A percentile compares a stretch with the other conserved stretches of the same genome.
phyloP scores from a whole-genome alignment of 2,113 vertebrate species.

The Peromyscus polionotus region DNA sequence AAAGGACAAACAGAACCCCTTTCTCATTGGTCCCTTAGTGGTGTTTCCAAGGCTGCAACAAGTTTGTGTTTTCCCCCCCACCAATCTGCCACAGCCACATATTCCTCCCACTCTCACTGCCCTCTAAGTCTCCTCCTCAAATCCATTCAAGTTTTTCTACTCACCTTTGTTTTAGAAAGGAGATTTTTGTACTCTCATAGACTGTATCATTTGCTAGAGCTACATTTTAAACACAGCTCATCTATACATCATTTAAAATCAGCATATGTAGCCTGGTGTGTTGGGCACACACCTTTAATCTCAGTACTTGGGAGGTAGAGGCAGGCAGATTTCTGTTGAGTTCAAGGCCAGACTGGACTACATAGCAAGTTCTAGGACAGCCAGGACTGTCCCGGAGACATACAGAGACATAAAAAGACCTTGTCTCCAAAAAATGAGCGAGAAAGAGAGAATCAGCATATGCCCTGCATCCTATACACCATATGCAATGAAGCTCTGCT shows the following conservation, averaged over 20 bases:
- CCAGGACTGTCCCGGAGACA: background rate
- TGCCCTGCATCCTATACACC: background rate
- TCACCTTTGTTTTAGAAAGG: slow-evolving; percentile 1
- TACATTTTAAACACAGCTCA: slow-evolving; percentile 35
- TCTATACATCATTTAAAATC: slow-evolving; percentile 14
- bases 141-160: background rate
- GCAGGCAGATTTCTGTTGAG: background rate
- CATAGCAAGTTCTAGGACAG: background rate
- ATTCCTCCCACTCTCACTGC: background rate
- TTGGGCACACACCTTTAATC: background rate
- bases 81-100: background rate
- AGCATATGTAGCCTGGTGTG: background rate
- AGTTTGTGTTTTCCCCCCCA: background rate
- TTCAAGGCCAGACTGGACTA: too few species aligned
- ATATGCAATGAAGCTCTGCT: background rate
- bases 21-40: background rate
- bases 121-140: slow-evolving; percentile 1
- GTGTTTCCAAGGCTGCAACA: background rate
- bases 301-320: background rate
- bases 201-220: background rate
- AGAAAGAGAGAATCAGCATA: background rate
- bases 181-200: background rate
- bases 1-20: background rate
- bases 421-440: background rate
- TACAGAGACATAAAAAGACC: background rate